Evolutionary conservation across 53 echinoderm and acorn worm species (phyloP).

Genomic region (Mesocentrotus franciscanus): DNA sequence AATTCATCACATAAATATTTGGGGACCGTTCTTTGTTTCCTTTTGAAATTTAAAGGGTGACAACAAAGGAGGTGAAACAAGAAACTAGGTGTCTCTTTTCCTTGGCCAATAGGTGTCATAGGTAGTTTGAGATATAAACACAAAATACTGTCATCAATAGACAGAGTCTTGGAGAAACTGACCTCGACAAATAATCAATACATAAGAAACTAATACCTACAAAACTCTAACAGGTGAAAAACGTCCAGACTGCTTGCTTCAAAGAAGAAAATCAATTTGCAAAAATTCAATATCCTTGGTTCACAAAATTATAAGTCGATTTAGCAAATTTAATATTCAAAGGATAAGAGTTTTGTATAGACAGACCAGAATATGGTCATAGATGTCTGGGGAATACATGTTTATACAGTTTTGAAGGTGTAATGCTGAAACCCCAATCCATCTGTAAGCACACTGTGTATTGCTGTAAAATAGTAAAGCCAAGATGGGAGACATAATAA

Average conservation of each 20-base stretch:
- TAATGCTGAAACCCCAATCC: not conserved
- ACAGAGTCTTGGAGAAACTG: not conserved
- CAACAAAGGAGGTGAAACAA: not conserved
- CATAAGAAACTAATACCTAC: not conserved
- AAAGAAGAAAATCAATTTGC: not conserved
- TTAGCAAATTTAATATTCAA: not conserved
- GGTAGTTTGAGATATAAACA: not conserved
- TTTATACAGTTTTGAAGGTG: too few species aligned
- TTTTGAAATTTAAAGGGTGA: not conserved
- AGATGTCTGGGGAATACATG: not conserved
- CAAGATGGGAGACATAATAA: not conserved
- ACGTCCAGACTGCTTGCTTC: not conserved
- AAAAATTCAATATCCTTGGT: not conserved
- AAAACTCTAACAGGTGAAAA: slow-evolving; percentile 31
- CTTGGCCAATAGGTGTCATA: not conserved
- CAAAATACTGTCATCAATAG: not conserved
- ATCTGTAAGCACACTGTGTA: not conserved
- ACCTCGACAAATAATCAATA: slow-evolving; percentile 8
- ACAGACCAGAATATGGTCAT: not conserved
- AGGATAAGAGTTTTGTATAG: not conserved
- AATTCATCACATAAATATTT: too few species aligned
- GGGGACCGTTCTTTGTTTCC: not conserved
- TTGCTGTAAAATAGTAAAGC: not conserved
- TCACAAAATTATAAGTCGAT: not conserved
- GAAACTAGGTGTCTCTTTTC: not conserved